Conservation (phyloP, 2,113 vertebrate genomes). For the Brachypteracias leptosomus region DNA sequence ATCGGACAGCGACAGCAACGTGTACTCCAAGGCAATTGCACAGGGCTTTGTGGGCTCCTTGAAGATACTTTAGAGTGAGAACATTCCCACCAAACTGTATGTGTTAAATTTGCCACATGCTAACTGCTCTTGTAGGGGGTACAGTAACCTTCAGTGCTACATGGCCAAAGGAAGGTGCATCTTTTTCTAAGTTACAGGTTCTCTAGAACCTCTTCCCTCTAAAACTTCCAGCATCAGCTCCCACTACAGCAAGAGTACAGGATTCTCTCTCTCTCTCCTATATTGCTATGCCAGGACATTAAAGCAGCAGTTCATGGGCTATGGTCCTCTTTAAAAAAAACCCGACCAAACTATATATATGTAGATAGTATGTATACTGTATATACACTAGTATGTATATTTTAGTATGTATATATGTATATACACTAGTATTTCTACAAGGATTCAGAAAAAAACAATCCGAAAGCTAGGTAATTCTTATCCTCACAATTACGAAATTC, state of each 20-base stretch:
- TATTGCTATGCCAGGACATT: background rate
- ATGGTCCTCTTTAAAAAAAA: background rate
- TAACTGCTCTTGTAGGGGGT: too few relatives aligned
- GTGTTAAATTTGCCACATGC: accelerated
- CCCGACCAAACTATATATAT: background rate
- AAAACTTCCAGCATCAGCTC: background rate
- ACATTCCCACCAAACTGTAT: background rate
- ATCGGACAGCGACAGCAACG: accelerated
- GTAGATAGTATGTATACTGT: too few relatives aligned
- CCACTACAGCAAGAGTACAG: background rate
- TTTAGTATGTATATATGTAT: too few relatives aligned
- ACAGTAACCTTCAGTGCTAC: background rate
- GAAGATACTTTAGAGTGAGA: background rate
- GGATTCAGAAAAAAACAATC: background rate
- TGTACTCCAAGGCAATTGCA: background rate
- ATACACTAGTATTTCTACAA: background rate
- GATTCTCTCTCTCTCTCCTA: background rate
- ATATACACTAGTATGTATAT: too few relatives aligned
- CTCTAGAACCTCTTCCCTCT: background rate
- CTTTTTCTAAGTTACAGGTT: background rate
- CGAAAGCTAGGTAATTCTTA: background rate
- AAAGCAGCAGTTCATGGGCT: background rate
- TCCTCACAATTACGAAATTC: background rate
- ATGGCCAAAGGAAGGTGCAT: background rate
- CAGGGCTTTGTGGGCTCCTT: background rate